Conservation (phyloP, 1,140 invertebrate genomes). For the Pollicipes pollicipes region DNA sequence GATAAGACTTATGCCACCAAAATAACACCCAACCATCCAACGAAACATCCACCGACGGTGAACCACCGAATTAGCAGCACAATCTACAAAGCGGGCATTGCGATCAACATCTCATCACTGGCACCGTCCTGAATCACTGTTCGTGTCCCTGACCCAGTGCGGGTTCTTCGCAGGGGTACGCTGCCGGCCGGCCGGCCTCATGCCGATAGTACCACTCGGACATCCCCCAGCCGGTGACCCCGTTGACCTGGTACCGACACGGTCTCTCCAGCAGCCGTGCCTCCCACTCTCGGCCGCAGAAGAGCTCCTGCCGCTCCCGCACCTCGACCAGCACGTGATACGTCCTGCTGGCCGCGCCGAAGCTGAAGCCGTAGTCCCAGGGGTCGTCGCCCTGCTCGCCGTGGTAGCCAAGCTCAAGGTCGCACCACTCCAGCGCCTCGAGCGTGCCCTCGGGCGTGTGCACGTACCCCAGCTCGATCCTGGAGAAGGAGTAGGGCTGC, state of each 20-base stretch:
- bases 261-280: slow-evolving; percentile 12
- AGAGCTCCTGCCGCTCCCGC: slow-evolving; percentile 7
- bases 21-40: no score
- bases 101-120: no score
- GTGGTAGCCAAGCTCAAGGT: slow-evolving; percentile 8
- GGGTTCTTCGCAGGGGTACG: no score
- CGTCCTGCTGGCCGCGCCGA: not conserved
- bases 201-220: not conserved
- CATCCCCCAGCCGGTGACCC: not conserved
- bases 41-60: no score
- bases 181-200: no score
- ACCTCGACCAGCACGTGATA: slow-evolving; percentile 9
- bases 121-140: no score
- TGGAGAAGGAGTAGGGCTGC: slow-evolving; percentile 13
- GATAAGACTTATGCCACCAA: no score
- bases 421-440: not conserved
- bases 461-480: slow-evolving; percentile 12
- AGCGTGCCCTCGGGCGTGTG: not conserved
- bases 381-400: slow-evolving; percentile 4
- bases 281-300: slow-evolving; percentile 13
- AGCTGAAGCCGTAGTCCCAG: slow-evolving; percentile 1
- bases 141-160: no score
- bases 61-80: no score
- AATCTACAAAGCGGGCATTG: no score
- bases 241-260: no score